Base-by-base conservation (phyloP, 2,797 vertebrate species). In the Peromyscus nudipes region DNA sequence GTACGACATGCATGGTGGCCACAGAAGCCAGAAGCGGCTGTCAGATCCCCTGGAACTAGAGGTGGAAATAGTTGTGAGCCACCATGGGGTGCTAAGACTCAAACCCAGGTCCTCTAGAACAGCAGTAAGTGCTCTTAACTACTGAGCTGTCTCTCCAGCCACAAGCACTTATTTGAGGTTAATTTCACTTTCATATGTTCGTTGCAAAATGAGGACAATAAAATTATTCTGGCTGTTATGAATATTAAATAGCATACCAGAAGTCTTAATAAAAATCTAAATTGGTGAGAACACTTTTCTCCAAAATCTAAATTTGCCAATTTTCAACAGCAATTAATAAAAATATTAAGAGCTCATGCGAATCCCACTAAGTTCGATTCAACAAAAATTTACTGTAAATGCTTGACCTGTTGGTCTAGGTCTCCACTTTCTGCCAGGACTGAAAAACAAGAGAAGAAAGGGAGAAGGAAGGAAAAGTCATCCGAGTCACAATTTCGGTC, bases 251-350 rank as follows among this genome's bases (percentile, higher is more conserved):
- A 88, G 49, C 5, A 1, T 86, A 75, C 11, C 73, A 80, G 46
- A 94, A 96, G 37, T 91, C 52, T 64, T 40, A 93, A 77, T 12
- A 62, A 40, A 40, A 90, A 91, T 89, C 73, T 73, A 94, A 83
- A 80, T 25, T 86, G 29, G 60, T 92, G 7, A 96, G 62, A 90
- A 82, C 2, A 83, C 17, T 52, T 11, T 62, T 84, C 40, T 55
- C 84, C 10, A 10, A 91, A 93, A 89, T 84, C n/a, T 91, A 73
- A 40, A 80, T 80, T 84, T 84, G 69, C 40, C 64, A 73, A 79
- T 34, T 86, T 94, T 86, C 31, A 77, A 12, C 43, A 62, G 40
- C 34, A 92, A 76, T 64, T 64, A 90, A 92, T 89, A 77, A 60
- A 76, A 76, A 31, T 57, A 69, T 27, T 79, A 77, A 95, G 43